Evolutionary conservation across 2,797 vertebrate species (phyloP), one percentile per base, ranked within the genome.

Genomic region (Australoheros facetus): DNA sequence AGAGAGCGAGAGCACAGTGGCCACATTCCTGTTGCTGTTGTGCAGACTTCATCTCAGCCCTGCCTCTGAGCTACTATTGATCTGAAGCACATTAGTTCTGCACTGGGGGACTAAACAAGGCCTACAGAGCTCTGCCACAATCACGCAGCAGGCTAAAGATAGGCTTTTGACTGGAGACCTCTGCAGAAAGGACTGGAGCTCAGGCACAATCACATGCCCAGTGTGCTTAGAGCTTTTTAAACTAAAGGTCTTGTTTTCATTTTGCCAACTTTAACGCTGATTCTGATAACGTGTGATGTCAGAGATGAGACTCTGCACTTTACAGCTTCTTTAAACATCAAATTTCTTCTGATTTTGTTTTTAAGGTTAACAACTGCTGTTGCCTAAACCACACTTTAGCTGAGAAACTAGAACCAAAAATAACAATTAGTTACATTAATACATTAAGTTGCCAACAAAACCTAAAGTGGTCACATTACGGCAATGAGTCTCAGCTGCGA

Each of bases 61-160:
- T 85, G 90, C 87, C 89, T 89, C 80, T 77, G 82, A 92, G 92
- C 89, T 77, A 79, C 89, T 93, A 95, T 94, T 91, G 94, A 95
- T 95, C 92, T 84, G 85, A 86, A 91, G 82, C 92, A 92, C 91
- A 95, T 95, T 94, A 93, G 92, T 92, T 94, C 89, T 90, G 92
- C 93, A 90, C 91, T 86, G 26, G 85, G 90, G 89, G 87, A 88
- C 91, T 84, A 85, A 88, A 87, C 87, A 81, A 85, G 91, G 88
- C 89, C 88, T 53, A 80, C 87, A 81, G 91, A 86, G 88, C 88
- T 87, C 86, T 85, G 86, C 77, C 86, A 88, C 85, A 88, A 86
- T 92, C 91, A 93, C 82, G 56, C 93, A 90, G 90, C 85, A 56
- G 88, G 91, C 89, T 91, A 86, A 92, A 92, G 91, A 91, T 81